phyloP scores from a whole-genome alignment of 2,888 invertebrate genomes.

The Tachina grossa region DNA sequence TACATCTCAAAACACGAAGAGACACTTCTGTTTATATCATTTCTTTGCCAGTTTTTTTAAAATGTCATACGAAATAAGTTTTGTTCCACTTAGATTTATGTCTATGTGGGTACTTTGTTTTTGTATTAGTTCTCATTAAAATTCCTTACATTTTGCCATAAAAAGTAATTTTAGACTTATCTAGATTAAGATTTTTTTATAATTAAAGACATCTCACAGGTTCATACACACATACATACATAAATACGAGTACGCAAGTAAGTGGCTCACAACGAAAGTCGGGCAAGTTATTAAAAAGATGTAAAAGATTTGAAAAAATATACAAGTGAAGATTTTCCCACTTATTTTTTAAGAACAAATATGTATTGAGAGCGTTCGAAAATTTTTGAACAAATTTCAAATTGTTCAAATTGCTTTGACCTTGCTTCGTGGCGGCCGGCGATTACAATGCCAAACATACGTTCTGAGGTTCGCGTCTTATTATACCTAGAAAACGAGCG shows the following conservation, averaged over 20 bases:
- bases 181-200: slow-evolving; percentile 28
- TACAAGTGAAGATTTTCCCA: too few relatives aligned
- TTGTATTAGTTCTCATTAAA: slow-evolving; percentile 34
- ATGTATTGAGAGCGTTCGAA: too few relatives aligned
- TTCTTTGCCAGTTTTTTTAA: background rate
- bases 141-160: slow-evolving; percentile 23
- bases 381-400: too few relatives aligned
- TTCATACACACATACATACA: background rate
- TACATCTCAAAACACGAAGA: background rate
- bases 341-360: too few relatives aligned
- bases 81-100: slow-evolving; percentile 7
- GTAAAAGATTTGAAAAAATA: too few relatives aligned
- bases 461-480: too few relatives aligned
- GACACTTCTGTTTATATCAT: background rate
- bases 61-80: slow-evolving; percentile 32
- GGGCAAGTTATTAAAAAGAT: too few relatives aligned
- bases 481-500: too few relatives aligned
- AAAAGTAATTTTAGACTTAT: slow-evolving; percentile 20
- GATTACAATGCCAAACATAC: too few relatives aligned
- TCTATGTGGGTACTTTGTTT: background rate
- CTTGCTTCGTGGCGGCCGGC: too few relatives aligned
- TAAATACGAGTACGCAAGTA: background rate
- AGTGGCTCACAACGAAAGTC: too few relatives aligned
- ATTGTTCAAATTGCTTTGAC: too few relatives aligned
- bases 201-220: background rate